Conservation (phyloP, 2,888 invertebrate genomes). For the Gymnosoma rotundatum region DNA sequence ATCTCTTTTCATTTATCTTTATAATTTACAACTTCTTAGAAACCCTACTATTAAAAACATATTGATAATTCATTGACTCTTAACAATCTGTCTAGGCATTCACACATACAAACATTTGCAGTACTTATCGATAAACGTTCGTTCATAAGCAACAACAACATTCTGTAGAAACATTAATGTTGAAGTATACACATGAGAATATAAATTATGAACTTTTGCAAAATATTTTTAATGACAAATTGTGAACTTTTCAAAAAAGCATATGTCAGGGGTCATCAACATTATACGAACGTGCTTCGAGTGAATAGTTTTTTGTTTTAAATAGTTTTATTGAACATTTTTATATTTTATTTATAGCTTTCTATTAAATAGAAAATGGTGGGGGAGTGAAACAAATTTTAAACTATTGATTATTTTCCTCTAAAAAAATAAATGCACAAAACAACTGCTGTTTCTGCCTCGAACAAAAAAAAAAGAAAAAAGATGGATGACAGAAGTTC, state of each 20-base stretch:
- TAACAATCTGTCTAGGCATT: slow-evolving; percentile 57
- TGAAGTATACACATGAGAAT: slow-evolving; percentile 42
- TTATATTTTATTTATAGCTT: too few species aligned
- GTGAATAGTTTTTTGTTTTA: background rate
- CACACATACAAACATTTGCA: slow-evolving; percentile 10
- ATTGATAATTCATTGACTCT: slow-evolving; percentile 45
- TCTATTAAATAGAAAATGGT: too few species aligned
- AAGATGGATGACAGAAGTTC: too few species aligned
- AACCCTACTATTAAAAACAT: slow-evolving; percentile 23
- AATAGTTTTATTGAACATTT: too few species aligned
- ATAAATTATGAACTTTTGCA: slow-evolving; percentile 45
- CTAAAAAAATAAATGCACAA: too few species aligned
- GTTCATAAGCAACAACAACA: background rate
- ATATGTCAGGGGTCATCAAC: slow-evolving; percentile 48
- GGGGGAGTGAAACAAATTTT: too few species aligned
- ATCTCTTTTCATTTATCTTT: background rate
- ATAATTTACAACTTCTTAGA: background rate
- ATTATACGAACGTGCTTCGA: slow-evolving; percentile 6
- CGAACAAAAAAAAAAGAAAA: too few species aligned
- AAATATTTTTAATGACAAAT: slow-evolving; percentile 39
- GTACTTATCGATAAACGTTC: background rate
- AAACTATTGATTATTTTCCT: too few species aligned
- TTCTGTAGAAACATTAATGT: slow-evolving; percentile 21
- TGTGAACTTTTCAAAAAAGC: slow-evolving; percentile 31
- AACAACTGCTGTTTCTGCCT: too few species aligned